Conservation (phyloP, 2,888 invertebrate genomes). For the Amitus sp. region DNA sequence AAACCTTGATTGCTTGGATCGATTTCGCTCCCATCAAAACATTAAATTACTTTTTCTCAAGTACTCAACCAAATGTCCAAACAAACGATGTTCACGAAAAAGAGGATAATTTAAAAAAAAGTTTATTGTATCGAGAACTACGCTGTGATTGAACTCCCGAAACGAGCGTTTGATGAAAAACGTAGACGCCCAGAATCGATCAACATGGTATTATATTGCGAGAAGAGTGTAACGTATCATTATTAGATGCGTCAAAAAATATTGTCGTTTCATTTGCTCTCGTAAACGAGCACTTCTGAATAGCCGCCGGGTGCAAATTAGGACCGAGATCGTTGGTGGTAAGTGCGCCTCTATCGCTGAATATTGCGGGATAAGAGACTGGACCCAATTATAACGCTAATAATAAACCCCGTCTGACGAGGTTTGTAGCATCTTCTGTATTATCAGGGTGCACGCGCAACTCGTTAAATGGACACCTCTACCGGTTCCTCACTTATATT, state of each 20-base stretch:
- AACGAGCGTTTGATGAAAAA: too few relatives aligned
- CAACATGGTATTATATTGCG: constrained; percentile 36
- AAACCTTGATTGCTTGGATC: neutral
- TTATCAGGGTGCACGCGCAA: constrained; percentile 36
- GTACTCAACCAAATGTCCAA: too few relatives aligned
- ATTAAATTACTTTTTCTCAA: too few relatives aligned
- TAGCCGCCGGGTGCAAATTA: constrained; percentile 61
- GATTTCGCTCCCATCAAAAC: neutral
- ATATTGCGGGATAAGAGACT: constrained; percentile 62
- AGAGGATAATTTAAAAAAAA: too few relatives aligned
- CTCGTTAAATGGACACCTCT: constrained; percentile 34
- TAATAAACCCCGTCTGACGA: constrained; percentile 52
- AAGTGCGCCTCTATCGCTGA: constrained; percentile 51
- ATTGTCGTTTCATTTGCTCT: constrained; percentile 32
- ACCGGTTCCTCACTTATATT: constrained; percentile 1
- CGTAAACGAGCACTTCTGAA: constrained; percentile 57
- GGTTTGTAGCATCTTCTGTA: constrained; percentile 30
- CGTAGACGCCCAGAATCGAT: constrained; percentile 4
- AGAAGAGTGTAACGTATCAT: constrained; percentile 28
- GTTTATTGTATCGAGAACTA: too few relatives aligned
- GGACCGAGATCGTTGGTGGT: constrained; percentile 50
- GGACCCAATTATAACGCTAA: constrained; percentile 62
- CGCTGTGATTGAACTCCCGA: neutral
- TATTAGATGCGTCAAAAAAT: constrained; percentile 10
- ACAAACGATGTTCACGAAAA: too few relatives aligned